phyloP scores from a whole-genome alignment of 2,888 invertebrate species.

The Phorcus lineatus region DNA sequence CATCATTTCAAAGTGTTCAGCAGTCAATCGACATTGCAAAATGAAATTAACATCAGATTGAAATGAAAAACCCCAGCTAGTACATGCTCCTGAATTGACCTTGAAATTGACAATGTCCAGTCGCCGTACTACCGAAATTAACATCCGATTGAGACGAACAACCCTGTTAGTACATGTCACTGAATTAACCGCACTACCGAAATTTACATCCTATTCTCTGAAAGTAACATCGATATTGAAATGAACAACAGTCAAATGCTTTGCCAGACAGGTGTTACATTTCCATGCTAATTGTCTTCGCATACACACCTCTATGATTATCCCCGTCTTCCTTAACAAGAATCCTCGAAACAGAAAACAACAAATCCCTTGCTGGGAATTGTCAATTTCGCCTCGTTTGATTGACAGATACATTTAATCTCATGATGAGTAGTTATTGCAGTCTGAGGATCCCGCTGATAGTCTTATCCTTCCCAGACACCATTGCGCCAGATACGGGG shows the following conservation, averaged over 20 bases:
- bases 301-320: background rate
- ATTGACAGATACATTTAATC: slow-evolving; percentile 10
- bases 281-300: background rate
- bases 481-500: background rate
- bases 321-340: background rate
- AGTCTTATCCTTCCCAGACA: slow-evolving; percentile 7
- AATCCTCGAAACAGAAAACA: background rate
- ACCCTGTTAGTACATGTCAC: no score
- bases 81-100: no score
- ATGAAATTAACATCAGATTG: no score
- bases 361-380: background rate
- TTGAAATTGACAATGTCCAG: no score
- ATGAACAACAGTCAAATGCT: background rate
- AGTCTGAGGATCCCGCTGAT: background rate
- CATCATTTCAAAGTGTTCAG: no score
- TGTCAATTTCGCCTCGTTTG: background rate
- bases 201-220: background rate
- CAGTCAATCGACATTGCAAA: no score
- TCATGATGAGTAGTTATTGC: slow-evolving; percentile 2
- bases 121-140: no score
- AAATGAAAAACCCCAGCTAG: no score
- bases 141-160: background rate
- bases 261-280: background rate
- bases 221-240: background rate
- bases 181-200: background rate